A percentile compares a stretch with the other conserved stretches of the same genome.
These are phyloP conservation scores for Drosophila pruinosa DNA, from an alignment of 1,140 invertebrate species.

Conservation along the genomic window DNA sequence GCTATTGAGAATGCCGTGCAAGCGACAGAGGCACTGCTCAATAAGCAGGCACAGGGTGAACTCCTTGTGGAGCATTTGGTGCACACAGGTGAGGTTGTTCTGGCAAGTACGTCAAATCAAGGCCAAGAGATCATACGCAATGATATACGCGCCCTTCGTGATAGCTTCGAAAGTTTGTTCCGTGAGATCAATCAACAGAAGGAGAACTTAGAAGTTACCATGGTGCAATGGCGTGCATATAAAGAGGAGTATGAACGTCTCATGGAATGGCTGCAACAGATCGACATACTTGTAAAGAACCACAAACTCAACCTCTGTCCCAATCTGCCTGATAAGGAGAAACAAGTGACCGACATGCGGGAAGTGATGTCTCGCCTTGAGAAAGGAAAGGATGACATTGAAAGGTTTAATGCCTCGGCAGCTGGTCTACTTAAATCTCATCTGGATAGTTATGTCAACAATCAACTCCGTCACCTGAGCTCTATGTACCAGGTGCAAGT, in stretches of 20 bases:
- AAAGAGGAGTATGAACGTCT: constrained; percentile 96
- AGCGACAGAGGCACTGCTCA: constrained; percentile 92
- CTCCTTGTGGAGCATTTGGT: constrained; percentile 93
- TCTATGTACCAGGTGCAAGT: constrained; percentile 95
- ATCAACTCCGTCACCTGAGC: constrained; percentile 94
- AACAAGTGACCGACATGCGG: constrained; percentile 91
- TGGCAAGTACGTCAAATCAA: constrained; percentile 90
- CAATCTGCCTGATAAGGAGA: constrained; percentile 92
- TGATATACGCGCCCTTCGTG: constrained; percentile 91
- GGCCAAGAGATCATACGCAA: constrained; percentile 92
- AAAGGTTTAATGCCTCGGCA: constrained; percentile 91
- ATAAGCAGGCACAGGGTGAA: constrained; percentile 95
- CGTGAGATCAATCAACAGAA: constrained; percentile 94
- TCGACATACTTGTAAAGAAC: constrained; percentile 95
- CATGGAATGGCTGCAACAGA: constrained; percentile 96
- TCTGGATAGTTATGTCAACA: constrained; percentile 94
- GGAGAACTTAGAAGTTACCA: constrained; percentile 90
- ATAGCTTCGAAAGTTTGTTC: constrained; percentile 93
- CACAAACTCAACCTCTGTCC: constrained; percentile 93
- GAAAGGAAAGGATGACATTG: constrained; percentile 92
- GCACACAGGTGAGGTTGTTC: constrained; percentile 92
- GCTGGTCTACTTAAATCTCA: constrained; percentile 91
- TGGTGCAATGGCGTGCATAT: constrained; percentile 93
- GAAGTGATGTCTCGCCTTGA: constrained; percentile 90
- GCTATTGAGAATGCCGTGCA: constrained; percentile 94